phyloP scores from a whole-genome alignment of 2,888 invertebrate species.

The Argynnis bischoffii region DNA sequence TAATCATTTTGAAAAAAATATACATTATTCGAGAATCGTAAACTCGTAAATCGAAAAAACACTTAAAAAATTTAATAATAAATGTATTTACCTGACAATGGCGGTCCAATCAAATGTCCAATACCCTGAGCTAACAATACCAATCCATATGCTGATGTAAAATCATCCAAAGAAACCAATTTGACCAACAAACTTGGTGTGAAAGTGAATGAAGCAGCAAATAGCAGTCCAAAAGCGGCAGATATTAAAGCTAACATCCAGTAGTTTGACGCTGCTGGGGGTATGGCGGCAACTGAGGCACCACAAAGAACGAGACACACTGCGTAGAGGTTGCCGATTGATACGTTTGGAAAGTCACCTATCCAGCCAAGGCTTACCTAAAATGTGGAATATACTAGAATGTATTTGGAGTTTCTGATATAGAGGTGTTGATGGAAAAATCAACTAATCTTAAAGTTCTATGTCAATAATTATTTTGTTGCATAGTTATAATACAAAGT shows the following conservation, averaged over 20 bases:
- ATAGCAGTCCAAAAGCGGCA: constrained; percentile 92
- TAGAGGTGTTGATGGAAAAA: no score
- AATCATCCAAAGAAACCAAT: constrained; percentile 93
- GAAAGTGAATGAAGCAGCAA: constrained; percentile 95
- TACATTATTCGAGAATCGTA: no score
- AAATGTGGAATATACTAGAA: constrained; percentile 37
- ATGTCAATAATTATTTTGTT: no score
- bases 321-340: constrained; percentile 92
- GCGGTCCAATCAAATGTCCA: constrained; percentile 95
- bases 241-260: constrained; percentile 75
- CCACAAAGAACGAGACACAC: constrained; percentile 83
- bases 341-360: constrained; percentile 92
- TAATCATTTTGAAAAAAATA: no score
- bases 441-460: no score
- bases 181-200: constrained; percentile 95
- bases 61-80: neutral
- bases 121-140: constrained; percentile 95
- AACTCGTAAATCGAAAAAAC: neutral
- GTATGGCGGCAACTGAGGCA: constrained; percentile 74
- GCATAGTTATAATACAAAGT: no score
- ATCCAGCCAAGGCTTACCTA: constrained; percentile 93
- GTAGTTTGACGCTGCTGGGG: constrained; percentile 76
- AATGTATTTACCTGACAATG: constrained; percentile 87
- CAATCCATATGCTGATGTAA: constrained; percentile 96
- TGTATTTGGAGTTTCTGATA: no score